phyloP scores from a whole-genome alignment of 2,888 invertebrate genomes.

The Sphaerophoria taeniata region DNA sequence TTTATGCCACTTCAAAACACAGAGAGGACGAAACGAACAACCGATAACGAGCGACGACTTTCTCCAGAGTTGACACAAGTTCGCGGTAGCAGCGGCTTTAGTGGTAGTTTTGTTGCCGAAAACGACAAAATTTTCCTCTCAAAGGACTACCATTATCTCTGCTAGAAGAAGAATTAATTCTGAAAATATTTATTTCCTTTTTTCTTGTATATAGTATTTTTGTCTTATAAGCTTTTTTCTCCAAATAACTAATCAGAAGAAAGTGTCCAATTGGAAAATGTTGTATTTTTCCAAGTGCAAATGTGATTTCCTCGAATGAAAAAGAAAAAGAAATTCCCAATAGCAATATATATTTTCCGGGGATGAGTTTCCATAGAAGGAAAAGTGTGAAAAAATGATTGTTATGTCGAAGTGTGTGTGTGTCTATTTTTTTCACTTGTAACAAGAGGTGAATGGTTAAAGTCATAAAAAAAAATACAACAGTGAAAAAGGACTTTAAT shows the following conservation, averaged over 20 bases:
- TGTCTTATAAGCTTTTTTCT: constrained; percentile 43
- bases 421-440: constrained; percentile 25
- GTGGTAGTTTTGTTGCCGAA: constrained; percentile 64
- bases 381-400: constrained; percentile 51
- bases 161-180: constrained; percentile 49
- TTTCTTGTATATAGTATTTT: constrained; percentile 50
- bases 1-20: constrained; percentile 64
- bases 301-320: not conserved
- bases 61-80: constrained; percentile 63
- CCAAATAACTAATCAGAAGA: constrained; percentile 24
- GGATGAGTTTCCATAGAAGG: constrained; percentile 43
- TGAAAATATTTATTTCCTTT: constrained; percentile 45
- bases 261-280: constrained; percentile 41
- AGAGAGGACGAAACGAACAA: constrained; percentile 8
- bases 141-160: constrained; percentile 44
- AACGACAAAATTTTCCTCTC: constrained; percentile 37
- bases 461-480: constrained; percentile 12
- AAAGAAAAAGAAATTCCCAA: not conserved
- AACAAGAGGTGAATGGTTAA: constrained; percentile 44
- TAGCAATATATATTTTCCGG: not conserved
- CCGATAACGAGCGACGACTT: constrained; percentile 42
- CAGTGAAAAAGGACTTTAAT: constrained; percentile 25
- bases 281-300: not conserved
- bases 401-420: constrained; percentile 21
- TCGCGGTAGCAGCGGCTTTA: constrained; percentile 39